Evolutionary conservation across 2,113 vertebrate species (phyloP), one percentile per base, ranked within the genome.

Genomic region (Psephotus haematonotus): DNA sequence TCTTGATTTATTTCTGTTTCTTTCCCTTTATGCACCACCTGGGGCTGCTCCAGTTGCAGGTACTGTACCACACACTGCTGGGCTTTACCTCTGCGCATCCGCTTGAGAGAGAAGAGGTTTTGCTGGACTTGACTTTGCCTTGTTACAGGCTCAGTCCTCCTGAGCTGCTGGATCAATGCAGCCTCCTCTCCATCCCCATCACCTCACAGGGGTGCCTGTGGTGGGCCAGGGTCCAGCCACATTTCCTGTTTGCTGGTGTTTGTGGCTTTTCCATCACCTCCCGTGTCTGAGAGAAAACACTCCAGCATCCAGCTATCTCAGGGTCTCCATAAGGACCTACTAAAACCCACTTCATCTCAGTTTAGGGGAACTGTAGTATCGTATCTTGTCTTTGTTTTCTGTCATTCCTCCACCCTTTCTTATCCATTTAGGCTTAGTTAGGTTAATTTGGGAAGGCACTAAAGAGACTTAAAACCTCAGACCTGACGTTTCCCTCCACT

Each of bases 11-110:
- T 91, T 94, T 95, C 64, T 87, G 0, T 88, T 88, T 77, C 33
- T 95, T 65, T 13, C 57, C 41, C 43, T 91, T 55, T 68, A 37
- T 50, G 80, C 87, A 57, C 79, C 3, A 7, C 65, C 76, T 28
- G 97, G 97, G 69, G 57, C 81, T 64, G 96, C 91, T 97, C 84
- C 97, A 98, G 98, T 95, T 98, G 86, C 98, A 98, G 98, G 98
- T 98, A 98, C 69, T 6, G 96, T 96, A 94, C 81, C 31, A 1
- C 22, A 39, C 85, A 46, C 82, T 80, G 82, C 93, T 76, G 90
- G 82, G 63, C n/a, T 96, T 91, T 88, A 77, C 46, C 82, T 77
- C 86, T 41, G 46, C 1, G 0, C 11, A 2, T 74, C 88, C 29
- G 19, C 55, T 63, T 1, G 0, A 0, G 2, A n/a, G 43, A 23